Conservation (phyloP, 2,113 vertebrate genomes). For the Gopherus evgoodei region DNA sequence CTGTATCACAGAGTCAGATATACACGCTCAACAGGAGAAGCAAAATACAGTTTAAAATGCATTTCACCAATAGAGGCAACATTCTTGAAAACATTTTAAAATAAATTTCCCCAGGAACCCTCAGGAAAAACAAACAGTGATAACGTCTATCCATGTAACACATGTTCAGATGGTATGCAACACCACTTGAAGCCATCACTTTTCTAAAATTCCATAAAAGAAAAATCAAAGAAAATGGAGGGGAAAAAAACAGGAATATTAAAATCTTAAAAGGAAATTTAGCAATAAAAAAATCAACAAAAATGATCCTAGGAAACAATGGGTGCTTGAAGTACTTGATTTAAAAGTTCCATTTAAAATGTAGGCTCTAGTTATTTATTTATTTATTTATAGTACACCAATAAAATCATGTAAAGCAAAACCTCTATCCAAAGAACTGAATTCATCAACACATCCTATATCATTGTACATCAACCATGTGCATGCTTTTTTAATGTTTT, state of each 20-base stretch:
- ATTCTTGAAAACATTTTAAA: not conserved
- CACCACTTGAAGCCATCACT: not conserved
- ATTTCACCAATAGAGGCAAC: not conserved
- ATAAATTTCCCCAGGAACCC: not conserved
- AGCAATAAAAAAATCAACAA: not conserved
- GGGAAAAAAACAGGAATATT: not conserved
- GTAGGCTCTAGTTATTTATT: not conserved
- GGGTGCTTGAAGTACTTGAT: not conserved
- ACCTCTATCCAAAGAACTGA: not conserved
- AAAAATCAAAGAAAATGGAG: not conserved
- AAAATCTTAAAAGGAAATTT: not conserved
- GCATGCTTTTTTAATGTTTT: not conserved
- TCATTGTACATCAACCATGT: not conserved
- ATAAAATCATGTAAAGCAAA: not conserved
- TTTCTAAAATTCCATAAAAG: not conserved
- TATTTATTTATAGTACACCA: not conserved
- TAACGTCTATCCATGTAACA: not conserved
- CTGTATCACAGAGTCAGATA: not conserved
- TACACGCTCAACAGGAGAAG: not conserved
- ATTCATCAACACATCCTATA: not conserved
- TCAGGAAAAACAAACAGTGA: not conserved
- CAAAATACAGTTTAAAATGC: not conserved
- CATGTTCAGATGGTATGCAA: not conserved
- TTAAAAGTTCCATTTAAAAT: not conserved
- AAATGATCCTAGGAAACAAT: not conserved